Evolutionary conservation across 2,888 invertebrate genomes (phyloP).

Genomic region (Oscheius sp.): DNA sequence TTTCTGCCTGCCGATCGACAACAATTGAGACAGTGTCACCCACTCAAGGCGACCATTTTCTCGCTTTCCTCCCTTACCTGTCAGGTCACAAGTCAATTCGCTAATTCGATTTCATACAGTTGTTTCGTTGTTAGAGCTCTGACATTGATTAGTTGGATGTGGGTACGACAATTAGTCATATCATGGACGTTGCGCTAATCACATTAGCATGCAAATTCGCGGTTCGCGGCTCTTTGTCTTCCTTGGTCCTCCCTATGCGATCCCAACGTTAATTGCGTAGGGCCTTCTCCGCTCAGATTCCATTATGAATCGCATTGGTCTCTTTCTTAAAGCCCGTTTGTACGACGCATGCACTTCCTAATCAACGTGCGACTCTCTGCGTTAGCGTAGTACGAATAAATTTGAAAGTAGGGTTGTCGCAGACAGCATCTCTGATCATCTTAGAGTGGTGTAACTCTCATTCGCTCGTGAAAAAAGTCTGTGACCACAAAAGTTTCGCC

Average conservation of each 20-base stretch:
- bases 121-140: no score
- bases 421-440: background rate
- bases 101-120: no score
- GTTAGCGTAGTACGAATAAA: constrained; percentile 19
- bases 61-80: no score
- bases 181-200: constrained; percentile 28
- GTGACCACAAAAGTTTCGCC: constrained; percentile 5
- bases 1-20: background rate
- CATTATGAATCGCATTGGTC: constrained; percentile 29
- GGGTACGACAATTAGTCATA: constrained; percentile 19
- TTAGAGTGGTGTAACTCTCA: background rate
- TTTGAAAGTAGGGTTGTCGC: background rate
- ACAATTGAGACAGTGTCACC: background rate
- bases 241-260: constrained; percentile 18
- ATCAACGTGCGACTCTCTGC: constrained; percentile 25
- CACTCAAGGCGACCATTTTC: no score
- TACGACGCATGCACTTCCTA: constrained; percentile 25
- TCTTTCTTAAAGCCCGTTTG: constrained; percentile 19
- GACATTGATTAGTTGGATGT: no score
- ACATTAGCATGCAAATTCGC: constrained; percentile 25
- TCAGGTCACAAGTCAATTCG: no score
- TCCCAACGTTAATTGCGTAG: constrained; percentile 26
- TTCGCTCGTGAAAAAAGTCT: background rate
- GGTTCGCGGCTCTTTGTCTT: constrained; percentile 13
- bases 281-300: constrained; percentile 23